Conservation (phyloP, 2,888 invertebrate genomes). For the Mimumesa dahlbomi region DNA sequence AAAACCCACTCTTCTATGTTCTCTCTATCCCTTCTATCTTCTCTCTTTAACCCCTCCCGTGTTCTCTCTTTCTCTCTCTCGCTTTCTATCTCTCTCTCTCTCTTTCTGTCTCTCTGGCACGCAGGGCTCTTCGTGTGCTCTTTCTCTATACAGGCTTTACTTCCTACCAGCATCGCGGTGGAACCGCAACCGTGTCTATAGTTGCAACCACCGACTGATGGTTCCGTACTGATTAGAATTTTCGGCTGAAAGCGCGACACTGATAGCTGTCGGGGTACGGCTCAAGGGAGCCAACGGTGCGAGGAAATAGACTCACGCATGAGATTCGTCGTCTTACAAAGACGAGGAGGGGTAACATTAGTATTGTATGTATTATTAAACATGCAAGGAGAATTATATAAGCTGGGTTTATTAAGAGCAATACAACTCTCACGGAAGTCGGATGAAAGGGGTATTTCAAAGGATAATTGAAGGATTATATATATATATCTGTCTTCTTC, state of each 20-base stretch:
- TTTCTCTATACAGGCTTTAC: neutral
- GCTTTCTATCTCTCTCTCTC: constrained; percentile 3
- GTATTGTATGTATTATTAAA: too few relatives aligned
- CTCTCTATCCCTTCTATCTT: neutral
- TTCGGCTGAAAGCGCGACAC: constrained; percentile 41
- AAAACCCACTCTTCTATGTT: constrained; percentile 8
- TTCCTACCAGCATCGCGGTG: constrained; percentile 18
- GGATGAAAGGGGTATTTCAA: too few relatives aligned
- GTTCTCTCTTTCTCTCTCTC: constrained; percentile 7
- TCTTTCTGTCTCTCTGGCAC: constrained; percentile 6
- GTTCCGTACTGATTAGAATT: constrained; percentile 58
- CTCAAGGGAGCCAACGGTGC: neutral
- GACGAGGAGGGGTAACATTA: too few relatives aligned
- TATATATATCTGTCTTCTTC: too few relatives aligned
- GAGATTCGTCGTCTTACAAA: constrained; percentile 8
- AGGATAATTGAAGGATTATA: too few relatives aligned
- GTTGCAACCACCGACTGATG: constrained; percentile 46
- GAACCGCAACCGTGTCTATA: constrained; percentile 23
- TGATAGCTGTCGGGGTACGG: constrained; percentile 28
- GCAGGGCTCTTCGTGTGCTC: constrained; percentile 17
- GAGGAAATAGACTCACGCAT: constrained; percentile 3
- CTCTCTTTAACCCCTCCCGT: constrained; percentile 20
- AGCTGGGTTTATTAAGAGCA: too few relatives aligned
- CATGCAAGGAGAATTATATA: too few relatives aligned
- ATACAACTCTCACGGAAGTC: too few relatives aligned